These are phyloP conservation scores for Ptychoptera contaminata DNA, from an alignment of 2,888 invertebrate species.

Conservation along the genomic window DNA sequence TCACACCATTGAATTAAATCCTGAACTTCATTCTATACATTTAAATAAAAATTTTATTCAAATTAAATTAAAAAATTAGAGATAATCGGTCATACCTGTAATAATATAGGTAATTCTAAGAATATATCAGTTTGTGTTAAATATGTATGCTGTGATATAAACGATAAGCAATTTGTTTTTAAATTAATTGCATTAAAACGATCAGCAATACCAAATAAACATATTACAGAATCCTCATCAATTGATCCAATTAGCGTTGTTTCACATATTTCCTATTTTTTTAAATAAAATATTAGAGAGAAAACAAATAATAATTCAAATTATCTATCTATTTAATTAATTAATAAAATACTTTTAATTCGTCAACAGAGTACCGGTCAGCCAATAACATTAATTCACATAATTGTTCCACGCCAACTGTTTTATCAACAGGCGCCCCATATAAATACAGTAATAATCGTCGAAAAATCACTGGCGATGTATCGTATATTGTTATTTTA, in stretches of 20 bases:
- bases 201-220: slow-evolving; percentile 47
- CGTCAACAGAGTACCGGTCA: slow-evolving; percentile 45
- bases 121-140: slow-evolving; percentile 24
- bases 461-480: slow-evolving; percentile 42
- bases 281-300: not conserved
- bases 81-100: slow-evolving; percentile 17
- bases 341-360: slow-evolving; percentile 33
- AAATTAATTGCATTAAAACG: slow-evolving; percentile 39
- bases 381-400: slow-evolving; percentile 47
- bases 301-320: not conserved
- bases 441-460: slow-evolving; percentile 47
- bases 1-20: slow-evolving; percentile 27
- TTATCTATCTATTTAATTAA: slow-evolving; percentile 8
- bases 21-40: slow-evolving; percentile 21
- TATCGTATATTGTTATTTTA: slow-evolving; percentile 46
- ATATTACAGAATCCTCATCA: slow-evolving; percentile 46
- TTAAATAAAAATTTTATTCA: not conserved
- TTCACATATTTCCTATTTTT: slow-evolving; percentile 39
- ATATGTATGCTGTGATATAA: slow-evolving; percentile 23
- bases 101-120: slow-evolving; percentile 20
- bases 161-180: slow-evolving; percentile 24
- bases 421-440: slow-evolving; percentile 39
- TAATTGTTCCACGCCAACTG: slow-evolving; percentile 36
- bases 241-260: slow-evolving; percentile 40
- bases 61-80: not conserved